Conservation (phyloP, 92 coral and sea anemone species). For the Actinernus sp. region DNA sequence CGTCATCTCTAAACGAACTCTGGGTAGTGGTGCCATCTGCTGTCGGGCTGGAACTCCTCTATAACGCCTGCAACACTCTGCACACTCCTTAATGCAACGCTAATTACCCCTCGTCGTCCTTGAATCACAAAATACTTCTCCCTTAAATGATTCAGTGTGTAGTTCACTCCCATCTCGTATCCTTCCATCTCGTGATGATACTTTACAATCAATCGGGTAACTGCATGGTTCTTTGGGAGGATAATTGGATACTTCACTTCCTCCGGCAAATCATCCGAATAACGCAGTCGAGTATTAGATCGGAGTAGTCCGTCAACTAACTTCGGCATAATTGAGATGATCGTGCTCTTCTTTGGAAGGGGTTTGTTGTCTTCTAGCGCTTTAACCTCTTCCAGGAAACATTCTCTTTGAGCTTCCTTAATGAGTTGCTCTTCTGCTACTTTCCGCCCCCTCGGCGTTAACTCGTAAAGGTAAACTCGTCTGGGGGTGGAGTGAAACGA, state of each 20-base stretch:
- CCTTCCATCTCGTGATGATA: conserved; percentile 48
- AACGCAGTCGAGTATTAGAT: conserved; percentile 45
- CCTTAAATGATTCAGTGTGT: conserved; percentile 42
- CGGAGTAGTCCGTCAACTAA: conserved; percentile 47
- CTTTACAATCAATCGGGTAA: conserved; percentile 28
- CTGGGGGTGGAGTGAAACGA: conserved; percentile 22
- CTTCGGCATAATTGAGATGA: conserved; percentile 34
- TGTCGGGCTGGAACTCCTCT: no score
- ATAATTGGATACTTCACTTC: conserved; percentile 55
- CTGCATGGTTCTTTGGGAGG: conserved; percentile 26
- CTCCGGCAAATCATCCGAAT: conserved; percentile 27
- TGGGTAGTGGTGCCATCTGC: conserved; percentile 61
- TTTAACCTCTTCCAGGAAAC: conserved; percentile 47
- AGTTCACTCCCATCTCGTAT: conserved; percentile 63
- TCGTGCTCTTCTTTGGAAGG: conserved; percentile 38
- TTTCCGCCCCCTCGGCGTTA: conserved; percentile 56
- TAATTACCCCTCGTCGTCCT: conserved; percentile 27
- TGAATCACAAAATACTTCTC: conserved; percentile 43
- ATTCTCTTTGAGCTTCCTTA: conserved; percentile 43
- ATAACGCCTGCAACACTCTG: no score
- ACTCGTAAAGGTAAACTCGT: conserved; percentile 49
- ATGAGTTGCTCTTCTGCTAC: conserved; percentile 41
- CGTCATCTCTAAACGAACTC: conserved; percentile 38
- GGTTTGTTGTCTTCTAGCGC: conserved; percentile 21
- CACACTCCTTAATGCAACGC: no score